Evolutionary conservation across 2,797 vertebrate genomes (phyloP).

Genomic region (Heterohyrax brucei): DNA sequence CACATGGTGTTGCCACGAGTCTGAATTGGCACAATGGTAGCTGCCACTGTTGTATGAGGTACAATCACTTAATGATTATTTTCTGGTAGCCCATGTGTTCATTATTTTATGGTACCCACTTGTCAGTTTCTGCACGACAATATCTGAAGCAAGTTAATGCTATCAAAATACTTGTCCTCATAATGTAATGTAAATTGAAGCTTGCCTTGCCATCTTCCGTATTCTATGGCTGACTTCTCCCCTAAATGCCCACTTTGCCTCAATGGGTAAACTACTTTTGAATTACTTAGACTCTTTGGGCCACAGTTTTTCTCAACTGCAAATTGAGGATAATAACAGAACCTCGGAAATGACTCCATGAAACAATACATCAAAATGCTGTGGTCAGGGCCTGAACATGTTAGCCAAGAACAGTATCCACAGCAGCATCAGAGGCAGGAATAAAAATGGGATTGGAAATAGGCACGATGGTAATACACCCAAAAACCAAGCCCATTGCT

Average conservation of each 20-base stretch:
- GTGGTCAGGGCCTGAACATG: neutral
- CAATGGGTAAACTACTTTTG: neutral
- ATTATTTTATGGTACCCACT: neutral
- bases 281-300: neutral
- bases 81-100: neutral
- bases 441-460: neutral
- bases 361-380: neutral
- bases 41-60: neutral
- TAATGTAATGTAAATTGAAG: rapidly evolving
- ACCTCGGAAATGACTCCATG: neutral
- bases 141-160: neutral
- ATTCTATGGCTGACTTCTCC: neutral
- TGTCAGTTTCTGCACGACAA: neutral
- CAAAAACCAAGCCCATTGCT: too few relatives aligned
- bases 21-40: neutral
- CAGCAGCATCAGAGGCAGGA: neutral
- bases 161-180: neutral
- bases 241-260: neutral
- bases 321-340: neutral
- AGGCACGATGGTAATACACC: neutral
- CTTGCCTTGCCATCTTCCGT: neutral
- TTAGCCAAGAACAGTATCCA: too few relatives aligned
- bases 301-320: neutral
- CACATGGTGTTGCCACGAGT: neutral
- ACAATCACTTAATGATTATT: neutral